Base-by-base conservation (phyloP, 1,140 invertebrate genomes). In the Drosophila paulistorum region DNA sequence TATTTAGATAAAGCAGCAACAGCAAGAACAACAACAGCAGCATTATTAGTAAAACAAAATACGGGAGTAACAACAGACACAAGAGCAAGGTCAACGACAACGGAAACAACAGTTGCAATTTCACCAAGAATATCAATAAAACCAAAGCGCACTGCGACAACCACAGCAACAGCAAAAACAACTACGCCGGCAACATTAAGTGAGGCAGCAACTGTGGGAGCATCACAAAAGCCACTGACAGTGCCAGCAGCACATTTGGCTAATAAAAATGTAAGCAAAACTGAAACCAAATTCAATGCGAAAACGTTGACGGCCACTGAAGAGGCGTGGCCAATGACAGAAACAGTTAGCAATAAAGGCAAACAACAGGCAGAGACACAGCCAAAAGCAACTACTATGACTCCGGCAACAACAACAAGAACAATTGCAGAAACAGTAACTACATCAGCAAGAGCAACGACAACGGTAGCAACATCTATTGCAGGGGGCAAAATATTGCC, bases 71-170 rank as follows among this genome's bases (percentile, higher is more conserved):
- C 64, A 65, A 26, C 11, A 54, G 35, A 65, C 54, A 54, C 54
- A 17, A 59, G 2, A 17, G 14, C 45, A 64, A 30, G 30, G 30
- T 7, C 30, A 68, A 61, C 45, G 55, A 48, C 55, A 45, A 9
- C 54, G 7, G 13, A 60, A 65, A 67, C n/a, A 67, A 57, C 48
- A 58, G 11, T 39, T 4, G 41, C 59, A 51, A 63, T 58, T 58
- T 17, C 45, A n/a, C 0, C 39, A 64, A 68, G 42, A 65, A 71
- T 76, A 20, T 37, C 71, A 66, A 72, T 68, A 71, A 87, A 86
- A 87, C 67, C 55, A 41, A 86, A 87, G 42, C 82, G 82, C 9
- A 48, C 68, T 72, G 66, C 30, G 45, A 20, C 65, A 59, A 68
- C 65, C 58, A 37, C 48, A 68, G 20, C 57, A 42, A 10, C 65